Percentiles rank a stretch among this genome's conserved stretches.
phyloP scores from a whole-genome alignment of 2,888 invertebrate genomes.

The Imbricaverruca yamaguchii region DNA sequence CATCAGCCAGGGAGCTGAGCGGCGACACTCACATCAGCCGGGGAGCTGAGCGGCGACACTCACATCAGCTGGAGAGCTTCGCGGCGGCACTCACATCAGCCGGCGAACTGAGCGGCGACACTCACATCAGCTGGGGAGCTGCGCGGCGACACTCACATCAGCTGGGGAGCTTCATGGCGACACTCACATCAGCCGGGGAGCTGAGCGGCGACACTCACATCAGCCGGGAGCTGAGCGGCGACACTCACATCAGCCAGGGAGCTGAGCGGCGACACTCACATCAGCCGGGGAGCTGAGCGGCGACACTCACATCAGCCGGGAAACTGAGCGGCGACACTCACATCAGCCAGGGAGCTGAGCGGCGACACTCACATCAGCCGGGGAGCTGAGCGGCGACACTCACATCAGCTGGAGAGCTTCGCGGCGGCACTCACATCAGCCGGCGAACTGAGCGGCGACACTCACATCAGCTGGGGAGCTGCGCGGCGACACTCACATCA shows the following conservation, averaged over 20 bases:
- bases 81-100: neutral
- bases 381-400: neutral
- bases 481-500: neutral
- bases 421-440: neutral
- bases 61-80: neutral
- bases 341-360: neutral
- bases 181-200: neutral
- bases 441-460: neutral
- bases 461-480: slow-evolving; percentile 12
- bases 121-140: neutral
- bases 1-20: neutral
- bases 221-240: slow-evolving; percentile 6
- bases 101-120: slow-evolving; percentile 8
- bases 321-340: neutral
- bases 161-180: slow-evolving; percentile 7
- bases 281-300: slow-evolving; percentile 9
- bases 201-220: neutral
- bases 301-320: neutral
- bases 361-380: neutral
- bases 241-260: no score
- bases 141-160: neutral
- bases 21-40: neutral
- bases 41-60: slow-evolving; percentile 9
- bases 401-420: slow-evolving; percentile 2
- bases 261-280: neutral